These are phyloP conservation scores for Brachyopa scutellaris DNA, from an alignment of 2,888 invertebrate species.

Conservation along the genomic window DNA sequence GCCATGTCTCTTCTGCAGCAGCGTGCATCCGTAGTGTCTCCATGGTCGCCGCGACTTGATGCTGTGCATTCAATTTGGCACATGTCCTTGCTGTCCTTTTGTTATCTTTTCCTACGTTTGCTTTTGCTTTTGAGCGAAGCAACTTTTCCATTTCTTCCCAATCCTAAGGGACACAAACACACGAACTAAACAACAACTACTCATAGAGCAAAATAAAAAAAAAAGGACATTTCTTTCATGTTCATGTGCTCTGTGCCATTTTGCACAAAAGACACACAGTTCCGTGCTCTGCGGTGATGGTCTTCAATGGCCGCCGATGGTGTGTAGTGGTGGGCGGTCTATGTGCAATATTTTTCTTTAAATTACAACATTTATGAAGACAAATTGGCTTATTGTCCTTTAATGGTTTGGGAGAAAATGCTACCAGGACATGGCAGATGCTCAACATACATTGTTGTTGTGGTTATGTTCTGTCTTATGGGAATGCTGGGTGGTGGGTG, in stretches of 20 bases:
- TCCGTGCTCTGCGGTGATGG: conserved; percentile 47
- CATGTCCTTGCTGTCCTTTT: conserved; percentile 41
- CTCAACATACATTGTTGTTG: conserved; percentile 60
- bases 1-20: conserved; percentile 41
- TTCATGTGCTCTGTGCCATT: conserved; percentile 59
- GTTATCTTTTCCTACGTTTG: not conserved
- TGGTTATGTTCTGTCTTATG: conserved; percentile 58
- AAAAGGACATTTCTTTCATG: conserved; percentile 48
- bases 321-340: conserved; percentile 56
- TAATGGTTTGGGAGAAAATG: conserved; percentile 65
- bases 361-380: conserved; percentile 73
- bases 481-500: not conserved
- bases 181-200: not conserved
- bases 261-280: conserved; percentile 62
- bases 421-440: conserved; percentile 51
- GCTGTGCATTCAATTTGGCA: conserved; percentile 69
- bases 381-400: conserved; percentile 73
- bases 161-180: conserved; percentile 59
- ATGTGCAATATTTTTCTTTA: conserved; percentile 73
- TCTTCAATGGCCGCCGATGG: conserved; percentile 52
- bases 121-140: not conserved
- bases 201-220: not conserved
- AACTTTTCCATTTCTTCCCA: conserved; percentile 58
- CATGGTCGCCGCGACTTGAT: conserved; percentile 47
- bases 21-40: not conserved